Evolutionary conservation across 2,888 invertebrate species (phyloP).

Genomic region (Drosophila pegasa): DNA sequence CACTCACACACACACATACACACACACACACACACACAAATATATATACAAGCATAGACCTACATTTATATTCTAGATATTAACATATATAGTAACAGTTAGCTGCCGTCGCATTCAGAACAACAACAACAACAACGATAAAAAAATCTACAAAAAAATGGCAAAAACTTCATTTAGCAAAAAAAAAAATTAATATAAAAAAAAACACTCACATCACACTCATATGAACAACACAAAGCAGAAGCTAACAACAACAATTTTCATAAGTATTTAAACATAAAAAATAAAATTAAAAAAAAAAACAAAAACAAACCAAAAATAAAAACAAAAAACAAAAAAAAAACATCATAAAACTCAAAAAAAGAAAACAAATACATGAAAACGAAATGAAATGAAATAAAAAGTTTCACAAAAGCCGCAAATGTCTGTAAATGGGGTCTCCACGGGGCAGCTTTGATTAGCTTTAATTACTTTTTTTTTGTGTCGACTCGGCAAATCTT

Average conservation of each 20-base stretch:
- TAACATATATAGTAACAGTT: constrained; percentile 66
- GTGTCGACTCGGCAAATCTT: no score
- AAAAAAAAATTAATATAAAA: constrained; percentile 47
- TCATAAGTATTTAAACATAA: constrained; percentile 78
- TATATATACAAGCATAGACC: constrained; percentile 49
- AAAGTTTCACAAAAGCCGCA: constrained; percentile 74
- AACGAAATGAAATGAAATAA: constrained; percentile 80
- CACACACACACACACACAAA: constrained; percentile 20
- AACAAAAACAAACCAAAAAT: constrained; percentile 46
- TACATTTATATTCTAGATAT: constrained; percentile 69
- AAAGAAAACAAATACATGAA: constrained; percentile 61
- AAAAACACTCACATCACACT: constrained; percentile 40
- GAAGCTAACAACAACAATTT: constrained; percentile 65
- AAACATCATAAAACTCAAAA: constrained; percentile 39
- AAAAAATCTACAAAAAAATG: constrained; percentile 72
- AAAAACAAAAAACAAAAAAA: constrained; percentile 36
- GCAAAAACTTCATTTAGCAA: constrained; percentile 72
- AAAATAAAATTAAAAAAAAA: constrained; percentile 49
- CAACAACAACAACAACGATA: constrained; percentile 30
- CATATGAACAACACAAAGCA: constrained; percentile 65
- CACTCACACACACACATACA: constrained; percentile 18
- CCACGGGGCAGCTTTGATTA: constrained; percentile 30
- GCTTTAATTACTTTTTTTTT: constrained; percentile 30
- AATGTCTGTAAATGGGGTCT: constrained; percentile 11
- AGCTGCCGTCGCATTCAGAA: constrained; percentile 69